Evolutionary conservation across 2,797 vertebrate species (phyloP).

Genomic region (Gymnothorax reevesii): DNA sequence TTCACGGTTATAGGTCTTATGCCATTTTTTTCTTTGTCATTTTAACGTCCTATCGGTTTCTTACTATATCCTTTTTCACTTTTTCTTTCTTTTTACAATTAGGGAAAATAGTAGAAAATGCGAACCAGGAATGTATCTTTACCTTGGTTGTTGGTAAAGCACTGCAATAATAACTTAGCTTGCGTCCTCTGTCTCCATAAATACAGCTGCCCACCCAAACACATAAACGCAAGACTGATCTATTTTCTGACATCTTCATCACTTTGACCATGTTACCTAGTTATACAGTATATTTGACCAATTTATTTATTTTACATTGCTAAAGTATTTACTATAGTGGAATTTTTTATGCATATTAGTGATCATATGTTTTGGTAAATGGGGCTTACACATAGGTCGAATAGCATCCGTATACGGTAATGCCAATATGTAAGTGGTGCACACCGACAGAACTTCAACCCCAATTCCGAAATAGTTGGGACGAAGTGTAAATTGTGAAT

Average conservation of each 20-base stretch:
- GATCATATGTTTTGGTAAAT: not conserved
- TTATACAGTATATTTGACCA: not conserved
- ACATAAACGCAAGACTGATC: not conserved
- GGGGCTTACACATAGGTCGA: not conserved
- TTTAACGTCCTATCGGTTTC: not conserved
- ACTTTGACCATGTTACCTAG: not conserved
- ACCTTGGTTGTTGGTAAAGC: not conserved
- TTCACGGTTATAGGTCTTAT: not conserved
- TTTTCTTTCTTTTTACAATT: not conserved
- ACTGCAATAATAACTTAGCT: not conserved
- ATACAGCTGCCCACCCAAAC: not conserved
- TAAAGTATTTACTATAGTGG: not conserved
- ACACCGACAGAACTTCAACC: not conserved
- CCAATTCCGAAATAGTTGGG: no score
- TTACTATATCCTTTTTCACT: not conserved
- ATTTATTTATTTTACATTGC: not conserved
- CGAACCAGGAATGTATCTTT: not conserved
- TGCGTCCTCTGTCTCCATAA: not conserved
- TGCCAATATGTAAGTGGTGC: not conserved
- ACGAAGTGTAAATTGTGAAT: no score
- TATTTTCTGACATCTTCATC: not conserved
- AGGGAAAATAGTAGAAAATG: not conserved
- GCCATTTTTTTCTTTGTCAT: constrained; percentile 5
- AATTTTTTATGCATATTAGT: not conserved
- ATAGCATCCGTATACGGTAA: not conserved